Evolutionary conservation across 2,797 vertebrate genomes (phyloP).

Genomic region (Hoplostethus atlanticus): DNA sequence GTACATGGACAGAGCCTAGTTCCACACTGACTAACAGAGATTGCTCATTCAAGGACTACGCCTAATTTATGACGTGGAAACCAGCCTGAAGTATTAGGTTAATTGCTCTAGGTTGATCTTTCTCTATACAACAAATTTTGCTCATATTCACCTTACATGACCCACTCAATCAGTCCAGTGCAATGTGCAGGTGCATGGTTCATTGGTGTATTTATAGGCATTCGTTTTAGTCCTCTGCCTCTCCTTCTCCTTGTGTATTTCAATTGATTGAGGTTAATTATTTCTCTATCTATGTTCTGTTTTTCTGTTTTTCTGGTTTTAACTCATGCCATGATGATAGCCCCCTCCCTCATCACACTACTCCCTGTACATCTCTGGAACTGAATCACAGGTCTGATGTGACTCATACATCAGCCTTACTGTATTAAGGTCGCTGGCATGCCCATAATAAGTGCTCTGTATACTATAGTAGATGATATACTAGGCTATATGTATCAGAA

Average conservation of each 20-base stretch:
- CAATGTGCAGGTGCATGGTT: slow-evolving; percentile 59
- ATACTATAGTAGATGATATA: slow-evolving; percentile 17
- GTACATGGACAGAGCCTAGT: background rate
- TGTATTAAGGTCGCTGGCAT: slow-evolving; percentile 39
- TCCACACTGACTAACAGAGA: slow-evolving; percentile 18
- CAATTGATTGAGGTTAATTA: slow-evolving; percentile 38
- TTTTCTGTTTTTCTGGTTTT: background rate
- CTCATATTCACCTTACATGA: slow-evolving; percentile 17
- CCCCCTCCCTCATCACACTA: slow-evolving; percentile 28
- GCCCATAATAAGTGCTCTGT: slow-evolving; percentile 42
- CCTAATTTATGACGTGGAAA: slow-evolving; percentile 28
- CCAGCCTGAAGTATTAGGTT: slow-evolving; percentile 11
- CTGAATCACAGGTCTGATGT: slow-evolving; percentile 51
- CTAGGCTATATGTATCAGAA: slow-evolving; percentile 23
- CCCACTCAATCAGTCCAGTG: slow-evolving; percentile 50
- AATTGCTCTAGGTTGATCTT: slow-evolving; percentile 28
- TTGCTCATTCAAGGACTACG: slow-evolving; percentile 11
- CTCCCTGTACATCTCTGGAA: slow-evolving; percentile 44
- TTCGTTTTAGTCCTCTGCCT: slow-evolving; percentile 20
- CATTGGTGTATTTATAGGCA: slow-evolving; percentile 29
- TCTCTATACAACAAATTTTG: slow-evolving; percentile 4
- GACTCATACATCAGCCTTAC: slow-evolving; percentile 53
- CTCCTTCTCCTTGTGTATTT: slow-evolving; percentile 35
- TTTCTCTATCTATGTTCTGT: background rate
- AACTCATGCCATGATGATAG: slow-evolving; percentile 30